These are phyloP conservation scores for Natrix natrix DNA, from an alignment of 2,797 vertebrate species.

Conservation along the genomic window DNA sequence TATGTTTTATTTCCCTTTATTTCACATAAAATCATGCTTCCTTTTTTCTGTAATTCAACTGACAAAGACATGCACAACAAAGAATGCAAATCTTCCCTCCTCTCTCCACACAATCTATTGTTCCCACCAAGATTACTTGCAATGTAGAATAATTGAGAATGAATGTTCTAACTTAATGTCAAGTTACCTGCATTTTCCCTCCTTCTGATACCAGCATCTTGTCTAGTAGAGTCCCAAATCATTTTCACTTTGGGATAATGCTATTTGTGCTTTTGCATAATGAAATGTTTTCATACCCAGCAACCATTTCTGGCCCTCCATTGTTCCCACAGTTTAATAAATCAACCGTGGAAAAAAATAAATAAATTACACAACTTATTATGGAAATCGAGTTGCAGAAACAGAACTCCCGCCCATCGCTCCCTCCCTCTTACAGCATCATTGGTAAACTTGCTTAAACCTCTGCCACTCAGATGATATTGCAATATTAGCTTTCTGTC, in stretches of 20 bases:
- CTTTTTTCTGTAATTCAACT: not conserved
- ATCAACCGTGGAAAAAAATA: slow-evolving; percentile 67
- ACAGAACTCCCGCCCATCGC: slow-evolving; percentile 55
- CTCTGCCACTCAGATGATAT: slow-evolving; percentile 68
- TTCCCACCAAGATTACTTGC: not conserved
- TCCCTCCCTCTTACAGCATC: slow-evolving; percentile 65
- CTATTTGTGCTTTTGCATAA: slow-evolving; percentile 51
- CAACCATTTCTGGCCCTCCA: slow-evolving; percentile 20
- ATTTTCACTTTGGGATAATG: slow-evolving; percentile 24
- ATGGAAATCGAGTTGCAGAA: slow-evolving; percentile 74
- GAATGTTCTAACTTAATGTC: slow-evolving; percentile 54
- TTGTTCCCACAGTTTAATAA: slow-evolving; percentile 56
- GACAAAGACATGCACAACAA: not conserved
- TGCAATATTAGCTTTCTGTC: slow-evolving; percentile 63
- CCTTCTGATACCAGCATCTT: not conserved
- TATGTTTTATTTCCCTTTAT: not conserved
- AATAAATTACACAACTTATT: slow-evolving; percentile 75
- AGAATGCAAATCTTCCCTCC: not conserved
- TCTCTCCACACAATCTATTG: not conserved
- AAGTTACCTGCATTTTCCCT: slow-evolving; percentile 7
- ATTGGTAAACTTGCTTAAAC: slow-evolving; percentile 81
- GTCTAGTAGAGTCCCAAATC: not conserved
- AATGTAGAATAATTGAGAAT: not conserved
- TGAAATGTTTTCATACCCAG: slow-evolving; percentile 60
- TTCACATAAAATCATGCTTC: not conserved